phyloP scores from a whole-genome alignment of 2,888 invertebrate species.

The Aproaerema taeniolella region DNA sequence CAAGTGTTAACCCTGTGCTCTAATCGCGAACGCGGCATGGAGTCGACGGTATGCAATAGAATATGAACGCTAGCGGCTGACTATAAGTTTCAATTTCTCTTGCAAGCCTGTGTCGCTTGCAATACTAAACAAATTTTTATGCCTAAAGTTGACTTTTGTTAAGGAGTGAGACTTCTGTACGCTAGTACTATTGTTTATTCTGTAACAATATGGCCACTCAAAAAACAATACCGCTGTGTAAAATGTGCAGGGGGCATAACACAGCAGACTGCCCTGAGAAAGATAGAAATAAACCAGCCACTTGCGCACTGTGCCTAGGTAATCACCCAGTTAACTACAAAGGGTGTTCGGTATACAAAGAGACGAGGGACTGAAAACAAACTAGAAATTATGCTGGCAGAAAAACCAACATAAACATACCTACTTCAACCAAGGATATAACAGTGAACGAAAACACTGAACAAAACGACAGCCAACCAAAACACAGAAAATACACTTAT shows the following conservation, averaged over 20 bases:
- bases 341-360: conserved; percentile 11
- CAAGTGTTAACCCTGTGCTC: no score
- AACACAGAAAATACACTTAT: not conserved
- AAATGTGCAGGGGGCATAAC: conserved; percentile 18
- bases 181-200: no score
- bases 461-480: not conserved
- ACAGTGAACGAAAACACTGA: not conserved
- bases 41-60: no score
- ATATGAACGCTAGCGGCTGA: no score
- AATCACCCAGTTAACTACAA: conserved; percentile 17
- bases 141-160: no score
- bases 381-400: not conserved
- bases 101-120: no score
- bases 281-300: conserved; percentile 9
- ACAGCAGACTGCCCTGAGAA: conserved; percentile 9
- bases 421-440: not conserved
- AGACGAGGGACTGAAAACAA: not conserved
- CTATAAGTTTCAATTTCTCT: no score
- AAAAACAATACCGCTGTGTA: conserved; percentile 20
- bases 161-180: no score
- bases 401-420: not conserved
- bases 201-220: conserved; percentile 19
- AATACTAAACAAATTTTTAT: no score
- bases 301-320: conserved; percentile 7
- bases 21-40: no score